A percentile compares a stretch with the other conserved stretches of the same genome.
Conservation (phyloP, 2,113 vertebrate genomes). For the Sapayoa aenigma region DNA sequence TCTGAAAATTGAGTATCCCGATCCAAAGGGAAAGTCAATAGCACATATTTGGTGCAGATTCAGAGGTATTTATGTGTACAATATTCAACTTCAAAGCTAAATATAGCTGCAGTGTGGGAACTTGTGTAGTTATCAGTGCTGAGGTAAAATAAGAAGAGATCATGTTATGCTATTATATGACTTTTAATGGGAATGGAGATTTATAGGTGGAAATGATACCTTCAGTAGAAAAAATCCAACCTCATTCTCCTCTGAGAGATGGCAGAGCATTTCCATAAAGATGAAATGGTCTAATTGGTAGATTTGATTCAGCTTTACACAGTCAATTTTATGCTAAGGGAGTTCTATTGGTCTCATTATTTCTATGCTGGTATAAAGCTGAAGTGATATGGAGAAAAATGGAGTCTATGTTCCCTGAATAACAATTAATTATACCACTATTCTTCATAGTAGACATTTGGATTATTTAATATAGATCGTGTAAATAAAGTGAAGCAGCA, state of each 20-base stretch:
- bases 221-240: neutral
- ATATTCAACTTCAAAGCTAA: neutral
- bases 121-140: neutral
- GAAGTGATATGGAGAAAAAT: neutral
- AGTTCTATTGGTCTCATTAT: neutral
- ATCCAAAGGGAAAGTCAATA: neutral
- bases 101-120: neutral
- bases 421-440: neutral
- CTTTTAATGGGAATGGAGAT: neutral
- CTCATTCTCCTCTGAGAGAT: neutral
- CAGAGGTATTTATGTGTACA: neutral
- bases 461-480: neutral
- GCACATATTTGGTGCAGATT: neutral
- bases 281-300: neutral
- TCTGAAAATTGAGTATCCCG: neutral
- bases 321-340: neutral
- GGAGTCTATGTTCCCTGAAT: neutral
- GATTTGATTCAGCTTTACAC: neutral
- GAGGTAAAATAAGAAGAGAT: neutral
- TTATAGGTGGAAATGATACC: neutral
- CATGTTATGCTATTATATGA: neutral
- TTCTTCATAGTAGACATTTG: neutral
- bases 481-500: neutral
- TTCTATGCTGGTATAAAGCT: neutral
- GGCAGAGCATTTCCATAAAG: neutral